Base-by-base conservation (phyloP, 2,797 vertebrate species). In the Miichthys miiuy region DNA sequence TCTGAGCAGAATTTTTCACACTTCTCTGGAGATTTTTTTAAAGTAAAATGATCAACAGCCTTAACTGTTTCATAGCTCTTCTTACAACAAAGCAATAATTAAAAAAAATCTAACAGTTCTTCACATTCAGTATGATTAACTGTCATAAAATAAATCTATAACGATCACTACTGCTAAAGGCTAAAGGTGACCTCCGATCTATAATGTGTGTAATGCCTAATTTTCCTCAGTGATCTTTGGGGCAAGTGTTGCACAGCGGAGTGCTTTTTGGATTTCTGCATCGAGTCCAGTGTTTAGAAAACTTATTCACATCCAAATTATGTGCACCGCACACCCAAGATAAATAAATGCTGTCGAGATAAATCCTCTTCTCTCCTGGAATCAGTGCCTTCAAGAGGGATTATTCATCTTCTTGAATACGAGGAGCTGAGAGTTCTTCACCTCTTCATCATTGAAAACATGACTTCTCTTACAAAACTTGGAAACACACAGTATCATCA, bases 221-320 rank as follows among this genome's bases (percentile, higher is more conserved):
- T 70, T 38, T 38, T 81, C 65, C 62, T 86, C 51, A 30, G 70
- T 83, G 72, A 86, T 92, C 90, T 93, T 92, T 93, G 90, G 93
- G 91, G 80, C 62, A 67, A 82, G 83, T 87, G 63, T 84, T 83
- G 87, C 89, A 92, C 91, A 71, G 69, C 47, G 21, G 80, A 74
- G 88, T 87, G 88, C 86, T 91, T 91, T 93, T 92, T 92, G 90
- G 88, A 90, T 92, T 86, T 84, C 80, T 91, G 85, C 87, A 79
- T 89, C 23, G 18, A 87, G 85, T 90, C 86, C 90, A 92, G 88
- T 92, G 87, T 89, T 77, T 76, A 72, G 60, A 88, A 88, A 88
- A 90, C 27, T 79, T 75, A 72, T 87, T 77, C 48, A 78, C 67
- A 82, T 85, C 78, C 77, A 85, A 83, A 86, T 82, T 46, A 67